phyloP scores from a whole-genome alignment of 2,888 invertebrate species.

The Chymomyza amoena region DNA sequence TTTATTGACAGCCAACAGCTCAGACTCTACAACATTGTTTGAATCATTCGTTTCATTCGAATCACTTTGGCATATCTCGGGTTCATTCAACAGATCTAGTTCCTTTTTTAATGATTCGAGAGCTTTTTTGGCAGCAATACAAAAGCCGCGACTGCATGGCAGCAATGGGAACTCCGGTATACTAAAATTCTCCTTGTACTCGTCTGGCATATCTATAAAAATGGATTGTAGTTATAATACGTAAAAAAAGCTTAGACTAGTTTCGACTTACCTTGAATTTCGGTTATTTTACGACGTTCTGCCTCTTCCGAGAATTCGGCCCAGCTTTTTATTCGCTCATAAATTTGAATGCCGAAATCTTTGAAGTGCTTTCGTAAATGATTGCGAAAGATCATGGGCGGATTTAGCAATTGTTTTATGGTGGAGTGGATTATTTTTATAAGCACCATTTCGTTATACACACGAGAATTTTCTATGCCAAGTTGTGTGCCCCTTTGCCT shows the following conservation, averaged over 20 bases:
- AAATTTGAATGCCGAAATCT: constrained; percentile 80
- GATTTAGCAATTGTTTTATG: constrained; percentile 87
- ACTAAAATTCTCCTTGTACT: constrained; percentile 38
- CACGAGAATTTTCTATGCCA: constrained; percentile 95
- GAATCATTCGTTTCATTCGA: neutral
- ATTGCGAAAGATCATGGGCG: constrained; percentile 88
- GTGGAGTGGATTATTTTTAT: constrained; percentile 95
- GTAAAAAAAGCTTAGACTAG: neutral
- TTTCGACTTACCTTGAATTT: constrained; percentile 40
- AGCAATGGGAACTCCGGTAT: constrained; percentile 92
- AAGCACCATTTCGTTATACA: constrained; percentile 99
- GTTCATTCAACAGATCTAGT: constrained; percentile 45
- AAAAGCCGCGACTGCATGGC: constrained; percentile 95
- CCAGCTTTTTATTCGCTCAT: constrained; percentile 85
- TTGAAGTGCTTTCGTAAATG: constrained; percentile 87
- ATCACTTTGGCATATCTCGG: neutral
- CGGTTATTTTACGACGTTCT: constrained; percentile 40
- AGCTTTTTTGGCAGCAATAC: constrained; percentile 86
- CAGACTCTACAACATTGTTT: neutral
- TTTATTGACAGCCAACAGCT: constrained; percentile 12
- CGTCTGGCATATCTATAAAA: constrained; percentile 48
- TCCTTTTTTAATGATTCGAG: constrained; percentile 80
- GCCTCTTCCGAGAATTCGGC: constrained; percentile 82
- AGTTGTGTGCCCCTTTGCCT: constrained; percentile 94
- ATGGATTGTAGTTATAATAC: neutral